Evolutionary conservation across 1,140 invertebrate genomes (phyloP), one percentile per base, ranked within the genome.

Genomic region (Penaeus indicus): DNA sequence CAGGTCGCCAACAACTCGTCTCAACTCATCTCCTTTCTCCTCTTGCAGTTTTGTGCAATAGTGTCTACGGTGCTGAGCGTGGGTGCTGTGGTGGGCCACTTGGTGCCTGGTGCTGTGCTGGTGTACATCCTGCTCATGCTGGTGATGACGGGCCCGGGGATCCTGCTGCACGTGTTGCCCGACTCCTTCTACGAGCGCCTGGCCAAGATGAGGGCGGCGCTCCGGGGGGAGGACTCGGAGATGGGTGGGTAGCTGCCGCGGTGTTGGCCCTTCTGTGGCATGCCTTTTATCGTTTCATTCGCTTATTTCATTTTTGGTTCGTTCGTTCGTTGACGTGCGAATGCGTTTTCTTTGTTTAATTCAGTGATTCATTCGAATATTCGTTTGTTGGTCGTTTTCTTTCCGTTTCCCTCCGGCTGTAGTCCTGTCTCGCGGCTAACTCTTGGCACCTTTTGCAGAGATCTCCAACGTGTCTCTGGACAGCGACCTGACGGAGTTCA

Each of bases 401-500:
- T 54, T 54, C 10, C 2, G 16, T 54, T 13, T 54, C 16, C 16
- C 16, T 13, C 16, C 54, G 16, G 54, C 7, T 10, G 11, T 10
- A 7, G 11, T 4, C 11, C 47, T 47, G 47, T 7, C 47, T 47
- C 47, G 47, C 11, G 47, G 11, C 54, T 54, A 54, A 54, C 54
- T 11, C 22, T 5, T 38, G 25, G 22, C 47, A 7, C 25, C 54
- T 27, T 84, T 88, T 10, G n/a, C 87, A 88, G 87, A 88, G 38
- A 64, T 82, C 16, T 88, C 87, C 21, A 77, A 84, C 67, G 82
- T 88, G 69, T 88, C 87, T 25, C 81, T 88, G 60, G 87, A 88
- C 32, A 88, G 87, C 77, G 90, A 90, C 78, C 85, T 90, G 25
- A 85, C 86, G 19, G 90, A 90, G 67, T 90, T 90, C 54, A 79